Conservation (phyloP, 2,113 vertebrate species). For the Danio rerio region GRCz12tu NC_133188.1:43617001-43617500, state of each 20-base stretch:
- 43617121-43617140: no score
- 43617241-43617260: no score
- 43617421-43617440: not conserved
- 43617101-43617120: no score
- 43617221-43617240: not conserved
- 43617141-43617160: not conserved
- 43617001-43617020: slow-evolving; percentile 67
- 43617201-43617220: not conserved
- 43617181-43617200: not conserved
- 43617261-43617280: not conserved
- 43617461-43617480: not conserved
- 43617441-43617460: not conserved
- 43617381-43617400: no score
- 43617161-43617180: not conserved
- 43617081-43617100: not conserved
- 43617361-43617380: not conserved
- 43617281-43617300: not conserved
- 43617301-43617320: not conserved
- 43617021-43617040: slow-evolving; percentile 50
- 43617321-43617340: not conserved
- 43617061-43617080: not conserved
- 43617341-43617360: no score
- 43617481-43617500: not conserved
- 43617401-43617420: not conserved
- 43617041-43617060: not conserved